Conservation (phyloP, 1,140 invertebrate species). For the Tetragonula clypearis region DNA sequence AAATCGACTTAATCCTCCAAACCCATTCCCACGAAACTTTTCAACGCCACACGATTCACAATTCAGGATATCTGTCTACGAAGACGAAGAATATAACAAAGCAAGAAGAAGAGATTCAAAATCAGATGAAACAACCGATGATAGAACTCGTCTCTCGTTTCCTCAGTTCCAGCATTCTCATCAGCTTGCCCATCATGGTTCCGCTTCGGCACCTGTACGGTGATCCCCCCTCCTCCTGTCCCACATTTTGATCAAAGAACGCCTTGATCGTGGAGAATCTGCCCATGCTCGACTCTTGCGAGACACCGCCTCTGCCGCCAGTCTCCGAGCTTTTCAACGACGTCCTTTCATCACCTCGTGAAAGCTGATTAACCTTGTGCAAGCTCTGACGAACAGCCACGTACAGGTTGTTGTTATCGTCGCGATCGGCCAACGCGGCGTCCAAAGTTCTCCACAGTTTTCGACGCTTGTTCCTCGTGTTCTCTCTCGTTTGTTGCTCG, state of each 20-base stretch:
- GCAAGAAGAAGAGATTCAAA: background rate
- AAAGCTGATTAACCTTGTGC: slow-evolving; percentile 7
- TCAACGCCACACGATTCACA: too few species aligned
- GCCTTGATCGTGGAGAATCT: slow-evolving; percentile 14
- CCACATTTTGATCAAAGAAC: background rate
- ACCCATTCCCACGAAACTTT: too few species aligned
- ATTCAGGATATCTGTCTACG: background rate
- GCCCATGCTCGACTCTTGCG: slow-evolving; percentile 15
- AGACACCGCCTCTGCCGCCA: background rate
- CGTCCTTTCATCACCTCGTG: background rate
- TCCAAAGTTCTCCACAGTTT: slow-evolving; percentile 34
- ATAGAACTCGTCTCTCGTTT: background rate
- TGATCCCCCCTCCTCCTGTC: background rate
- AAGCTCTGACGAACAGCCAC: slow-evolving; percentile 21
- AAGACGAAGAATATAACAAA: background rate
- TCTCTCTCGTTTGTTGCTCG: too few species aligned
- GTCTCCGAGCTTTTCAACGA: background rate
- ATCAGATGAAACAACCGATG: background rate
- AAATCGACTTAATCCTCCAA: too few species aligned
- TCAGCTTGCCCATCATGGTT: slow-evolving; percentile 1
- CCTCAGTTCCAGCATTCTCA: background rate
- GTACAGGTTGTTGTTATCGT: slow-evolving; percentile 20
- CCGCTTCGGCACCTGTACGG: too few species aligned
- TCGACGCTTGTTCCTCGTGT: background rate
- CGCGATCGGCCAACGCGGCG: background rate